Evolutionary conservation across 2,888 invertebrate species (phyloP).

Genomic region (Drosophila macrothrix): DNA sequence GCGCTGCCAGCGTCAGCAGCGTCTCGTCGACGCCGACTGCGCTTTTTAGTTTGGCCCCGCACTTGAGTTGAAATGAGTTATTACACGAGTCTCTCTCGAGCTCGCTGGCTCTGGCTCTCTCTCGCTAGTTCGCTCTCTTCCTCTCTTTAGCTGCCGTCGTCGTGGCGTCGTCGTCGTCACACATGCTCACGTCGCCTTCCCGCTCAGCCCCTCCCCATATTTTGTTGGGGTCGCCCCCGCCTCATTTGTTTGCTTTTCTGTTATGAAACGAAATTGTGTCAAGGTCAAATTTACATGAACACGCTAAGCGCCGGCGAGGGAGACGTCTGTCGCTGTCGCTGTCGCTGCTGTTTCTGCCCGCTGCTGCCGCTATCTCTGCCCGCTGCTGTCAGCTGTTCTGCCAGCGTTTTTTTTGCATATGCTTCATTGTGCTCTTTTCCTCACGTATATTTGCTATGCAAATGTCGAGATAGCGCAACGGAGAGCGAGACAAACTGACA

Average conservation of each 20-base stretch:
- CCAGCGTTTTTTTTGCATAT: conserved; percentile 56
- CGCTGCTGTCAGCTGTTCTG: conserved; percentile 55
- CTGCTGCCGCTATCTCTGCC: not conserved
- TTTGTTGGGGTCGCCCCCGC: conserved; percentile 55
- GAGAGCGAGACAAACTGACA: conserved; percentile 46
- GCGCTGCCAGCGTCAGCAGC: conserved; percentile 13
- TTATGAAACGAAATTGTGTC: conserved; percentile 82
- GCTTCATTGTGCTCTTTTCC: conserved; percentile 41
- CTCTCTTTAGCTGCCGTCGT: conserved; percentile 1
- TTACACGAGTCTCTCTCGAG: conserved; percentile 62
- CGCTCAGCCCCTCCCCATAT: conserved; percentile 7
- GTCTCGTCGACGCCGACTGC: conserved; percentile 16
- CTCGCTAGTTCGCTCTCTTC: conserved; percentile 17
- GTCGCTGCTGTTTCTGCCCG: not conserved
- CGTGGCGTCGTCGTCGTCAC: conserved; percentile 35
- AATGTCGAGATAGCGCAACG: conserved; percentile 39
- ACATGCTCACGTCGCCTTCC: conserved; percentile 31
- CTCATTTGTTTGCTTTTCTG: conserved; percentile 75
- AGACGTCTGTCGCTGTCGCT: conserved; percentile 19
- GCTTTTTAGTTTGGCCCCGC: conserved; percentile 66
- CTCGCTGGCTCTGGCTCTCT: conserved; percentile 18
- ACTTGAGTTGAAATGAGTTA: conserved; percentile 69
- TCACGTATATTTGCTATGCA: conserved; percentile 41
- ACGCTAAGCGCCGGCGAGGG: conserved; percentile 71
- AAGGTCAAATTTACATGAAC: conserved; percentile 83